Evolutionary conservation across 2,888 invertebrate species (phyloP).

Genomic region (Tiphia femorata): DNA sequence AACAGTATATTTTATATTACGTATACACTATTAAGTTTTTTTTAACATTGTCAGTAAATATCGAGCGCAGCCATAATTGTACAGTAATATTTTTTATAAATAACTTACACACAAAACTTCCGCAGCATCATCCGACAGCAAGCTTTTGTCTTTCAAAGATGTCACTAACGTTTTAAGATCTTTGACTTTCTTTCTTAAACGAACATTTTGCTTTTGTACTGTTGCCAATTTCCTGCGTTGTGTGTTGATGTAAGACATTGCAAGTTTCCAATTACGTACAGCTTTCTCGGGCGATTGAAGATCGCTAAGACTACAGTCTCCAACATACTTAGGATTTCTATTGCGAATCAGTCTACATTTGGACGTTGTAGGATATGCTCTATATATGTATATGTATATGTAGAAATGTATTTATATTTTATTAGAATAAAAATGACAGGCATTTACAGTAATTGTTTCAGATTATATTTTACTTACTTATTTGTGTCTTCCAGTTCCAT

Average conservation of each 20-base stretch:
- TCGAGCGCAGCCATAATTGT: too few relatives aligned
- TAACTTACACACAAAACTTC: background rate
- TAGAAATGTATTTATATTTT: too few relatives aligned
- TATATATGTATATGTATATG: too few relatives aligned
- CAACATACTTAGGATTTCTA: background rate
- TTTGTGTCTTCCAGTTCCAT: too few relatives aligned
- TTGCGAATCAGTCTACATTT: background rate
- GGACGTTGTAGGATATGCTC: too few relatives aligned
- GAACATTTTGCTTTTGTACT: background rate
- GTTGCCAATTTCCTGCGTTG: background rate
- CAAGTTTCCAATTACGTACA: slow-evolving; percentile 1
- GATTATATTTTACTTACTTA: background rate
- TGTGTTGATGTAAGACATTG: background rate
- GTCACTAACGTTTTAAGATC: background rate
- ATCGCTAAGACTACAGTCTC: background rate
- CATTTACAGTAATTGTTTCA: background rate
- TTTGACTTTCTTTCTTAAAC: background rate
- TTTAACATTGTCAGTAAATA: too few relatives aligned
- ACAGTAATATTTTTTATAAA: background rate
- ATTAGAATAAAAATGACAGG: background rate
- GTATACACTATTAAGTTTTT: too few relatives aligned
- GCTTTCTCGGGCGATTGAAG: background rate
- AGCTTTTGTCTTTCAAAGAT: background rate
- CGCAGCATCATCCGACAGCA: too few relatives aligned
- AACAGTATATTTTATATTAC: too few relatives aligned